A percentile compares a stretch with the other conserved stretches of the same genome.
These are phyloP conservation scores for Tokudaia muenninki DNA, from an alignment of 2,797 vertebrate species.

Conservation along the genomic window DNA sequence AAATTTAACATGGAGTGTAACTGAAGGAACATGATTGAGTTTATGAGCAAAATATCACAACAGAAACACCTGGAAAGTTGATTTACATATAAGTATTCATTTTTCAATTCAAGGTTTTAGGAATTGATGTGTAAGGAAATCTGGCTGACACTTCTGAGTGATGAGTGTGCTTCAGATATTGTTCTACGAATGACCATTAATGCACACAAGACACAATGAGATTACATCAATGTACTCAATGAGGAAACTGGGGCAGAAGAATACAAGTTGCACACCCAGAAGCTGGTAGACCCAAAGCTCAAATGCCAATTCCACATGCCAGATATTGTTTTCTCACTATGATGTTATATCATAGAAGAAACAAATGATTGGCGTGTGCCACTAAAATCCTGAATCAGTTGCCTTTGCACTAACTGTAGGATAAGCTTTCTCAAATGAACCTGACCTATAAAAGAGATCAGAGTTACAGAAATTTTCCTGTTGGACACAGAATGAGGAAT, in stretches of 20 bases:
- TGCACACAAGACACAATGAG: not conserved
- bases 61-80: not conserved
- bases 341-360: not conserved
- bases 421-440: not conserved
- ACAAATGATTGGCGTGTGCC: not conserved
- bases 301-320: not conserved
- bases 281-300: not conserved
- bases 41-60: slow-evolving; percentile 9
- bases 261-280: not conserved
- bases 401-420: not conserved
- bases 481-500: not conserved
- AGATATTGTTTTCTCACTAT: not conserved
- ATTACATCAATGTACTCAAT: not conserved
- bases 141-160: not conserved
- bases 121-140: not conserved
- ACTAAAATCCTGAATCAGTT: not conserved
- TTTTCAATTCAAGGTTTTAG: slow-evolving; percentile 1
- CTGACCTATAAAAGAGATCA: not conserved
- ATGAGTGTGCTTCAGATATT: not conserved
- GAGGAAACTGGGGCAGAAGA: not conserved
- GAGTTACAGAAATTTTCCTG: not conserved
- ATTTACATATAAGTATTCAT: not conserved
- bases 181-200: not conserved
- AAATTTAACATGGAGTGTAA: slow-evolving; percentile 3
- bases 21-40: not conserved